Evolutionary conservation across 1,140 invertebrate genomes (phyloP).

Genomic region (Asobara japonica): DNA sequence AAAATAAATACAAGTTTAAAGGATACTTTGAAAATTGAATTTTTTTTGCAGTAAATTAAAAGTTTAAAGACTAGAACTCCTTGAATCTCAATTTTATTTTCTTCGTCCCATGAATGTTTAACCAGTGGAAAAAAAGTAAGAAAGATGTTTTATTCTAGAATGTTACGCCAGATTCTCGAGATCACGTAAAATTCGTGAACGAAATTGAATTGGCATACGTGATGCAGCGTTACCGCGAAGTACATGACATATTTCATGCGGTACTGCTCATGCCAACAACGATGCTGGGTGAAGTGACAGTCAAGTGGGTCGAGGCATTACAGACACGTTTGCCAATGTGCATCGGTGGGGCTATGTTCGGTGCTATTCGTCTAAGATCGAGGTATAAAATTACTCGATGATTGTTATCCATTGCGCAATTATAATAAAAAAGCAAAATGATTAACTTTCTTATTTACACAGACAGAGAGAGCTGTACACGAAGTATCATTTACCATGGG

Average conservation of each 20-base stretch:
- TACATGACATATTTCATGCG: conserved; percentile 95
- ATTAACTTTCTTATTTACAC: conserved; percentile 49
- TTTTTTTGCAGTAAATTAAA: neutral
- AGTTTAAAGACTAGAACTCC: too few species aligned
- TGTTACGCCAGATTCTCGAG: conserved; percentile 92
- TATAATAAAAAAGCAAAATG: neutral
- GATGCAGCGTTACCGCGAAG: conserved; percentile 96
- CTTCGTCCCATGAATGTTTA: too few species aligned
- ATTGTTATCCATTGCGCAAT: neutral
- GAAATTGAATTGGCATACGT: conserved; percentile 93
- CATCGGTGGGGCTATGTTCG: conserved; percentile 85
- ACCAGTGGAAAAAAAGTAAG: neutral
- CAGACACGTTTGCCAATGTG: conserved; percentile 93
- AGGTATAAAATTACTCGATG: conserved; percentile 70
- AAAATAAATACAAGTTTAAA: too few species aligned
- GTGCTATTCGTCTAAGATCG: conserved; percentile 80
- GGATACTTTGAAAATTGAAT: too few species aligned
- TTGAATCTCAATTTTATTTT: too few species aligned
- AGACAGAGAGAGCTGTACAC: conserved; percentile 85
- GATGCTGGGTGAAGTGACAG: conserved; percentile 93
- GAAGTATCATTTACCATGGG: conserved; percentile 87
- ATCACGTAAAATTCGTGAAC: conserved; percentile 90
- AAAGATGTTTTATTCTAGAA: conserved; percentile 68
- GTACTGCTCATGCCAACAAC: conserved; percentile 93
- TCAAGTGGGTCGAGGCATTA: conserved; percentile 97